Base-by-base conservation (phyloP, 1,140 invertebrate genomes). In the Antheraea mylitta region DNA sequence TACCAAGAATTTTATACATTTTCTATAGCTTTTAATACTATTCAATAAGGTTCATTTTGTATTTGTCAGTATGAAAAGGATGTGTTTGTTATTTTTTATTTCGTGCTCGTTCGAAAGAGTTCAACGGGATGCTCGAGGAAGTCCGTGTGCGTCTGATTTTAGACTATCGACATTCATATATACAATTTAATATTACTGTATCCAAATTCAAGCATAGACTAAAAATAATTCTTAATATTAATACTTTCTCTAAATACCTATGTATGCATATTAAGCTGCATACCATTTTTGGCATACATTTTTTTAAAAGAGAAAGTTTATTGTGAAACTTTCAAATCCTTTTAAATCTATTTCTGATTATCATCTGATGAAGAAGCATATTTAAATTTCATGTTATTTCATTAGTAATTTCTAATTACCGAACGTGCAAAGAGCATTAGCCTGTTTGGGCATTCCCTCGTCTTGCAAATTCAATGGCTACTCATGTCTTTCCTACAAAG, bases 91-190 rank as follows among this genome's bases (percentile, higher is more conserved):
- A 22, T 75, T 85, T 85, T 81, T 79, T 73, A 38, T 79, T 70
- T 62, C 69, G 74, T 74, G 6, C 78, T 72, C 79, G 76, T 78
- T 77, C 69, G 75, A 87, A 86, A 89, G 85, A 87, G 85, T 86
- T 85, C 80, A 87, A 82, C 85, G 79, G 73, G 75, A 80, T 84
- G 82, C 78, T 75, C 78, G 69, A 84, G 85, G 86, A 89, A 81
- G 82, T 89, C 83, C 83, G 85, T 53, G 16, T 53, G 19, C 16
- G 19, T 16, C 19, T 22, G 19, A 22, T 53, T 53, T 53, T 53
- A 53, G 45, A 53, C 38, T 53, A 11, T 53, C 45, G 16, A 53
- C 6, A n/a, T 16, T 11, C 45, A 53, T 0, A 48, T 7, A 48
- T 48, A 48, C 11, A 10, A 16, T 53, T 53, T 16, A 53, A 11